phyloP scores from a whole-genome alignment of 2,888 invertebrate genomes.

The Tetranychus piercei region DNA sequence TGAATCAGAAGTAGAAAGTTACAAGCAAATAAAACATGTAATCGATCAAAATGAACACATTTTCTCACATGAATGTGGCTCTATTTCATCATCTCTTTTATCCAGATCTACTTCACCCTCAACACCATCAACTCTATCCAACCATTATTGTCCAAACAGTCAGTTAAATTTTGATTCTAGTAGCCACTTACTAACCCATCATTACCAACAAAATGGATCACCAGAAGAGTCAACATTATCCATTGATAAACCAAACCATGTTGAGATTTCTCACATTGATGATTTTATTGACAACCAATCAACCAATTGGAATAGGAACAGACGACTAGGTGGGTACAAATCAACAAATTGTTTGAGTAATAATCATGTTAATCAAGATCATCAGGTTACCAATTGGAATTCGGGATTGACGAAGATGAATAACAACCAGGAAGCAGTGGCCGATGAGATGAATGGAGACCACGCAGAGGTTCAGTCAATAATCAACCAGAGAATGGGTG shows the following conservation, averaged over 20 bases:
- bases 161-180: background rate
- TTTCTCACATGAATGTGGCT: background rate
- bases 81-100: background rate
- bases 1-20: background rate
- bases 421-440: background rate
- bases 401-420: background rate
- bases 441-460: background rate
- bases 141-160: background rate
- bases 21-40: background rate
- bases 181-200: background rate
- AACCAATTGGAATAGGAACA: background rate
- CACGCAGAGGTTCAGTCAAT: background rate
- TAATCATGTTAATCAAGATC: background rate
- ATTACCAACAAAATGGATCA: background rate
- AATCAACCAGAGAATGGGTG: background rate
- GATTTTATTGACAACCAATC: background rate
- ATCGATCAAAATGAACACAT: background rate
- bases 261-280: background rate
- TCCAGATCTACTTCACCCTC: background rate
- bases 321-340: constrained; percentile 1
- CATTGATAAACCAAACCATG: background rate
- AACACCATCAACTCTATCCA: background rate
- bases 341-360: background rate
- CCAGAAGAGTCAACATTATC: too few species aligned
- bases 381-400: constrained; percentile 1